phyloP scores from a whole-genome alignment of 2,888 invertebrate species.

The Acleris emargana region DNA sequence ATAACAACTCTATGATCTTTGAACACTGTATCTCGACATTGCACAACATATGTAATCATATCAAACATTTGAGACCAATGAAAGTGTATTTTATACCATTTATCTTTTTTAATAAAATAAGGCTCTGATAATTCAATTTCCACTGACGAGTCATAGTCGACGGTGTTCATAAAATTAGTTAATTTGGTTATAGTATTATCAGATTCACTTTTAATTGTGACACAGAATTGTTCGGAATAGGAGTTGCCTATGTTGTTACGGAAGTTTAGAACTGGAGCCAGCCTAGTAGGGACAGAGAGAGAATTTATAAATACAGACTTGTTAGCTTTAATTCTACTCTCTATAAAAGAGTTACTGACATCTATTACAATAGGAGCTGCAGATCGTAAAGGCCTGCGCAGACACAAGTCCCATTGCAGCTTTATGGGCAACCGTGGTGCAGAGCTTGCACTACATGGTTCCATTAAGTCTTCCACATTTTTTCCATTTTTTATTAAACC shows the following conservation, averaged over 20 bases:
- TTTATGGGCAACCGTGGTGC: conserved; percentile 61
- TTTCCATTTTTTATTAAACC: conserved; percentile 46
- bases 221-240: conserved; percentile 72
- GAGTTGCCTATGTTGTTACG: conserved; percentile 58
- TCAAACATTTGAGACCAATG: conserved; percentile 63
- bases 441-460: conserved; percentile 40
- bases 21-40: conserved; percentile 64
- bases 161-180: conserved; percentile 65
- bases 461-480: conserved; percentile 42
- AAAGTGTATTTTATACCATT: conserved; percentile 74
- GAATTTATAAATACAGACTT: conserved; percentile 76
- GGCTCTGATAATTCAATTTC: conserved; percentile 71
- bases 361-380: conserved; percentile 71
- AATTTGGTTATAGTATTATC: conserved; percentile 64
- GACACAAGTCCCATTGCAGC: conserved; percentile 69
- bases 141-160: conserved; percentile 73
- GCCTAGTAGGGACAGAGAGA: conserved; percentile 72
- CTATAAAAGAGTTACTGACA: conserved; percentile 59
- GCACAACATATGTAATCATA: conserved; percentile 68
- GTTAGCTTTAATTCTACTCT: conserved; percentile 66
- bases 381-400: conserved; percentile 67
- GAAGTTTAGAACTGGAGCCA: conserved; percentile 67
- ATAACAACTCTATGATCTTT: conserved; percentile 64
- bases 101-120: conserved; percentile 69
- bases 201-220: conserved; percentile 64